These are phyloP conservation scores for Hylaea fasciaria DNA, from an alignment of 2,888 invertebrate species.

Conservation along the genomic window DNA sequence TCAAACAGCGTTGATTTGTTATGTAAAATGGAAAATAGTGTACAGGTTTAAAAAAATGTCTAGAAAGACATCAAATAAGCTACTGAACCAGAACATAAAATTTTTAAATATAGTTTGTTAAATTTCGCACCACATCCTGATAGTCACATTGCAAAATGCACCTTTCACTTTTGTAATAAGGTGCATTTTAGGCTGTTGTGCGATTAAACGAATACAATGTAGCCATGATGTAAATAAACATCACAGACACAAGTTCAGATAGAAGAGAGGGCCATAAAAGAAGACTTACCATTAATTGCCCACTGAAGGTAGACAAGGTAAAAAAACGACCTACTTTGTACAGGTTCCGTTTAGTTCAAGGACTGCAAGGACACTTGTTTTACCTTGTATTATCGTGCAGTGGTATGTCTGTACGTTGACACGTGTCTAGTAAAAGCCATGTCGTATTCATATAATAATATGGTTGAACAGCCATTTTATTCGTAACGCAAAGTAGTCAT, in stretches of 20 bases:
- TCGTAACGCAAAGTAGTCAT: too few relatives aligned
- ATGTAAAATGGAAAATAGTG: too few relatives aligned
- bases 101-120: too few relatives aligned
- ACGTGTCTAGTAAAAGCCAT: background rate
- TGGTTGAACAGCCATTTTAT: too few relatives aligned
- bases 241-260: background rate
- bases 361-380: slow-evolving; percentile 9
- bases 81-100: too few relatives aligned
- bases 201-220: background rate
- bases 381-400: slow-evolving; percentile 1
- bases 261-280: background rate
- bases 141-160: too few relatives aligned
- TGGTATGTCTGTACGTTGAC: background rate
- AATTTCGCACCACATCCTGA: too few relatives aligned
- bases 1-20: too few relatives aligned
- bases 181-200: background rate
- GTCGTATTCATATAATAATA: too few relatives aligned
- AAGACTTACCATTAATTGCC: slow-evolving; percentile 11
- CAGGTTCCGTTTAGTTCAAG: slow-evolving; percentile 19
- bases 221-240: background rate
- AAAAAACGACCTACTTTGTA: slow-evolving; percentile 19
- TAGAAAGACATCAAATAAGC: too few relatives aligned
- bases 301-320: slow-evolving; percentile 11
- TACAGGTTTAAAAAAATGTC: too few relatives aligned
- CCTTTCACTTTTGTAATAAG: background rate